A percentile compares a stretch with the other conserved stretches of the same genome.
phyloP scores from a whole-genome alignment of 2,113 vertebrate species.

The Castor canadensis region DNA sequence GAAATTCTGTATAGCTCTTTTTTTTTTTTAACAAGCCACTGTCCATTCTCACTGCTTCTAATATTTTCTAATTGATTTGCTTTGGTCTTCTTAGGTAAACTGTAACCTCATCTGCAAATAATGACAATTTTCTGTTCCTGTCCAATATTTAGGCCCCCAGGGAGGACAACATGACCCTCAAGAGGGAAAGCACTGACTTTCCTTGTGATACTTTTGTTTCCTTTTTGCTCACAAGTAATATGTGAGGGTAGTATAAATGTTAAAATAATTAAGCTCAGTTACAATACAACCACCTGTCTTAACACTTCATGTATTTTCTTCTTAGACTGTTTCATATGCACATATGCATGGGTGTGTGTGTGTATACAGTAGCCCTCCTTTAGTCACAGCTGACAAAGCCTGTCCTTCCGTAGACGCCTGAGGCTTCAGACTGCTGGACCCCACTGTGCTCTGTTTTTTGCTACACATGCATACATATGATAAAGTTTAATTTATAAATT shows the following conservation, averaged over 20 bases:
- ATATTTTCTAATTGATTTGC: not conserved
- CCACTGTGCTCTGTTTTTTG: too few species aligned
- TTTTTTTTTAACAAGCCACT: not conserved
- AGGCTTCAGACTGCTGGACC: too few species aligned
- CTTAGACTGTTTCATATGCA: not conserved
- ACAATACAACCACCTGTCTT: not conserved
- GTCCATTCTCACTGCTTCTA: not conserved
- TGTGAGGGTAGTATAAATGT: not conserved
- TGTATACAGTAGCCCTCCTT: not conserved
- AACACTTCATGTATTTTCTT: not conserved
- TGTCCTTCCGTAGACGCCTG: too few species aligned
- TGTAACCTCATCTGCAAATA: not conserved
- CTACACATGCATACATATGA: not conserved
- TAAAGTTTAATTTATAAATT: not conserved
- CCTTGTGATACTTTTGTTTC: not conserved
- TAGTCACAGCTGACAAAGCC: too few species aligned
- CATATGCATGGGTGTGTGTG: not conserved
- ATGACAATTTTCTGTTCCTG: not conserved
- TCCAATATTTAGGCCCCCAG: not conserved
- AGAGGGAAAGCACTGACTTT: not conserved
- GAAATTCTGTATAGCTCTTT: not conserved
- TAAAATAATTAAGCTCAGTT: not conserved
- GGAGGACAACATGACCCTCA: not conserved
- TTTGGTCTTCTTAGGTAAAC: constrained; percentile 36
- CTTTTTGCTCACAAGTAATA: not conserved